phyloP scores from a whole-genome alignment of 2,113 vertebrate genomes.

The Caranx ignobilis region DNA sequence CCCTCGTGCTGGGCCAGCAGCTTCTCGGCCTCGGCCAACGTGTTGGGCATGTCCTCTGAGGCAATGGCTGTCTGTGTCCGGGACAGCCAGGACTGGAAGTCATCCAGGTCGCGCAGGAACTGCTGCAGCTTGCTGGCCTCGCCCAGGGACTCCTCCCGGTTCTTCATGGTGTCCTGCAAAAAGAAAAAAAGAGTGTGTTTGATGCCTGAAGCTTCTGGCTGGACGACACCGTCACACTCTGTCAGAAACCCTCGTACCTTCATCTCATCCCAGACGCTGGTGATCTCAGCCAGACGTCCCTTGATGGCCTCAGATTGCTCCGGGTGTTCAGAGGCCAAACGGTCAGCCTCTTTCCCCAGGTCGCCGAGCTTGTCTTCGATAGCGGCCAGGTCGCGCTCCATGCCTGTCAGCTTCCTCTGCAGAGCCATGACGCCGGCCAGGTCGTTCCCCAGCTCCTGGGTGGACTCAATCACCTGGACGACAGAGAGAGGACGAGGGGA shows the following conservation, averaged over 20 bases:
- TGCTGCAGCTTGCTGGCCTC: constrained; percentile 99
- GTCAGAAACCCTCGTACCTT: constrained; percentile 76
- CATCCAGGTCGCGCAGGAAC: constrained; percentile 96
- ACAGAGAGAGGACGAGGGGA: rapidly evolving
- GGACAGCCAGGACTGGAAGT: constrained; percentile 99
- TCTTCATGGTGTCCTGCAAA: constrained; percentile 89
- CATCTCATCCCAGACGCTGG: constrained; percentile 95
- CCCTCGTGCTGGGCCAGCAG: constrained; percentile 96
- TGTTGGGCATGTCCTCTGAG: constrained; percentile 98
- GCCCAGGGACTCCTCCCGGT: constrained; percentile 95
- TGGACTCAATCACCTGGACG: constrained; percentile 93
- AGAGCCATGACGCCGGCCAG: constrained; percentile 97
- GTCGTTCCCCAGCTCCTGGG: constrained; percentile 97
- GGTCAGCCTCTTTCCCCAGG: constrained; percentile 94
- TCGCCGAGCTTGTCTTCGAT: constrained; percentile 96
- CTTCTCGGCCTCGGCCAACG: constrained; percentile 95
- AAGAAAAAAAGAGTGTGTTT: background rate
- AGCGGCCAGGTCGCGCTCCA: constrained; percentile 96
- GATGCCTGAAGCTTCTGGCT: background rate
- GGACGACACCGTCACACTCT: too few species aligned
- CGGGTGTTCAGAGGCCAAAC: constrained; percentile 91
- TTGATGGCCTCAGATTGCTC: constrained; percentile 96
- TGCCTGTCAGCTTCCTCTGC: constrained; percentile 97
- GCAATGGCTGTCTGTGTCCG: constrained; percentile 97
- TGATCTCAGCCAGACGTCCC: constrained; percentile 93